Base-by-base conservation (phyloP, 2,888 invertebrate genomes). In the Caenorhabditis afra region DNA sequence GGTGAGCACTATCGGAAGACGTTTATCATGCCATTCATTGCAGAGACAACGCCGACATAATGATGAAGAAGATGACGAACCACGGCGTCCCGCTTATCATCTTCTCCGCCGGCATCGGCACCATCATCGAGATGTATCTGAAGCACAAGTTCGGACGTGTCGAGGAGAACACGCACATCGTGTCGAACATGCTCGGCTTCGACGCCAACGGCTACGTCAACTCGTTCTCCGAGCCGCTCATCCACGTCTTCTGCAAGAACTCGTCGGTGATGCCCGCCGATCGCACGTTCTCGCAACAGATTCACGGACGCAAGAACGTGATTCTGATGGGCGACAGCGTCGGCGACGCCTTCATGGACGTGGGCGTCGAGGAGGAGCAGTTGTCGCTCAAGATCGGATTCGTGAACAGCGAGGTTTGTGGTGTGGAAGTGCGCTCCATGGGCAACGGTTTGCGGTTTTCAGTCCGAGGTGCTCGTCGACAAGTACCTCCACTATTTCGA, bases 161-260 rank as follows among this genome's bases (percentile, higher is more conserved):
- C 37, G 76, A 66, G 8, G 12, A 53, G 3, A 87, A 87, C 64
- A 74, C 88, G 41, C 90, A 89, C 74, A 75, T 90, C 47, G 86
- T 90, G 12, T 85, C 87, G 49, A 90, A 90, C 73, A 85, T 87
- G 85, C 90, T 90, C 88, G 61, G 68, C 20, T 89, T 82, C 66
- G 83, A 87, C 45, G 82, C 83, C 14, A 66, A 86, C 37, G 86
- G 84, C 50, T 57, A 67, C 12, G 88, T 88, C 23, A 87, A 86
- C 29, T 92, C 92, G 10, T 95, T 96, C 89, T 93, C 94, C 86
- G 94, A 94, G 62, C 93, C 94, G 23, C 92, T 95, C 41, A 96
- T 98, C 81, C 97, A 98, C 91, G 94, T 95, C 1, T 95, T 94
- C 91, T 97, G 97, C 91, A 97, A 98, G 91, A 96, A 96, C 90